Evolutionary conservation across 2,797 vertebrate species (phyloP), one percentile per base, ranked within the genome.

Genomic region (Synaphobranchus kaupii): DNA sequence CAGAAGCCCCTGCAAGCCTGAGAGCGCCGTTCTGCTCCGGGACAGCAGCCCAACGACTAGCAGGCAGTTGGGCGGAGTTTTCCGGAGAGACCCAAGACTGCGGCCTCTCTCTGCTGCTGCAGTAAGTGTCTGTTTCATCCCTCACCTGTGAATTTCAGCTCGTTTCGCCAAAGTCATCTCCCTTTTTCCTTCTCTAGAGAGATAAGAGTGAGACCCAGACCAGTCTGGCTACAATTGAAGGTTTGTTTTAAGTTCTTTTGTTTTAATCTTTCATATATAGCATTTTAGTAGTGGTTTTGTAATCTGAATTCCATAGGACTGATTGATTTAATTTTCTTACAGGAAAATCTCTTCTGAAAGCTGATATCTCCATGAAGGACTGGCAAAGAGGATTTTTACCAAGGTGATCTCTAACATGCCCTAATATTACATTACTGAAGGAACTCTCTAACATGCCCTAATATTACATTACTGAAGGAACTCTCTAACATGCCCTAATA

Each of bases 371-470:
- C n/a, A 48, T 13, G n/a, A 82, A 15, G 58, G 60, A 84, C 25
- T 89, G 84, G 60, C 87, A 84, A 73, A 88, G 84, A 84, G 63
- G 68, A 0, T 54, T 44, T 78, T 87, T 88, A 15, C 86, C 68
- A 20, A 92, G 92, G 92, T 93, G 92, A 90, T 85, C 7, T 4
- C 76, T 56, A 34, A 56, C n/a, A 39, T 5, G 34, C 39, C 34
- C 15, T 78, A 34, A 13, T 13, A 1, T 54, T 54, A 54, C 13
- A 13, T 8, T 15, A 56, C 54, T 56, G 52, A 13, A 39, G 1
- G 39, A 1, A 39, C 1, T 39, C 39, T 39, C 39, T 1, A 39
- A 39, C 39, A 39, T 39, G 39, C 39, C 39, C 39, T 39, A 58
- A 56, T 56, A 3, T 15, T 54, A 54, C 54, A 56, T 56, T 15